Evolutionary conservation across 2,113 vertebrate genomes (phyloP).

Genomic region (Gavialis gangeticus): DNA sequence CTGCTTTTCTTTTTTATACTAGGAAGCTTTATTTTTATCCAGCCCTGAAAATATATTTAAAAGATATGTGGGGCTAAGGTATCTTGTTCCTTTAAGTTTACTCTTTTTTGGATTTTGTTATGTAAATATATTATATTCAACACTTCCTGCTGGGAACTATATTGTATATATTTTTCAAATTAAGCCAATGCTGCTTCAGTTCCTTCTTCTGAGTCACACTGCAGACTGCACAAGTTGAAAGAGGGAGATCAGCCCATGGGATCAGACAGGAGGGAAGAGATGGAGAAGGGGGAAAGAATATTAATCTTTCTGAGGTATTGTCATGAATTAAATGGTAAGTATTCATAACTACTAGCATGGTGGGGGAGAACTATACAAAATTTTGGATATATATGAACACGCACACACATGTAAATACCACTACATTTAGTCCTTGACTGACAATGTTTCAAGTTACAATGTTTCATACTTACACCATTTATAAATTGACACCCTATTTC

Average conservation of each 20-base stretch:
- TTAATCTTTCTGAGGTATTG: neutral
- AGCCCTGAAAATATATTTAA: neutral
- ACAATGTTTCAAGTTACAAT: too few species aligned
- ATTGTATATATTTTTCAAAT: neutral
- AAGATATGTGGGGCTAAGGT: neutral
- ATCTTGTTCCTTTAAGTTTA: neutral
- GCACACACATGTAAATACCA: too few species aligned
- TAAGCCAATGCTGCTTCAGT: neutral
- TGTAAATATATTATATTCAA: neutral
- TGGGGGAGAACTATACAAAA: neutral
- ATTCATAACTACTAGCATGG: neutral
- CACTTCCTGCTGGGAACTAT: neutral
- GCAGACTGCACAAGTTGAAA: neutral
- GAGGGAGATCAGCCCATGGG: neutral
- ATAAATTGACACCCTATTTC: too few species aligned
- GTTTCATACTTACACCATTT: too few species aligned
- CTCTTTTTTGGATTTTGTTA: neutral
- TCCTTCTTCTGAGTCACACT: neutral
- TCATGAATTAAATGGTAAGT: neutral
- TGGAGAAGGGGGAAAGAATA: neutral
- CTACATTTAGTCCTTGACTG: too few species aligned
- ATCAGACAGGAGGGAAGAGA: neutral
- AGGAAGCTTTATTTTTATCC: too few species aligned
- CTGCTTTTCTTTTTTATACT: too few species aligned
- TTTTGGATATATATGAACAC: too few species aligned